Percentiles rank a stretch among this genome's conserved stretches.
These are phyloP conservation scores for Poecile atricapillus DNA, from an alignment of 2,113 vertebrate genomes.

Conservation along the genomic window DNA sequence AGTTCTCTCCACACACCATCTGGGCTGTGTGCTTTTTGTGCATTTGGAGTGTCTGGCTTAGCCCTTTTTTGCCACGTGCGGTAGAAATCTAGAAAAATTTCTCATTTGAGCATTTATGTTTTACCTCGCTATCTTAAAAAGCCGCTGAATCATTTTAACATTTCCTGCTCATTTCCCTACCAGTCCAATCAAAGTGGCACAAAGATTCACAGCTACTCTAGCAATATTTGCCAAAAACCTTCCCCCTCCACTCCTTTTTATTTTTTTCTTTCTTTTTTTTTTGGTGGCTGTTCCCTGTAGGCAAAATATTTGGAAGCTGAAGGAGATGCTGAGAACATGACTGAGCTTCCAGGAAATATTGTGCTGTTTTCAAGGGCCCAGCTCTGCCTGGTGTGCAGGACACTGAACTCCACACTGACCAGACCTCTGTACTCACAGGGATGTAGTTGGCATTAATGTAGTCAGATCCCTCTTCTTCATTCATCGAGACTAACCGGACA, in stretches of 20 bases:
- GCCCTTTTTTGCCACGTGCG: not conserved
- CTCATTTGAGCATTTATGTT: not conserved
- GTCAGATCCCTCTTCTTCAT: slow-evolving; percentile 91
- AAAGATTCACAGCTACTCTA: not conserved
- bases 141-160: not conserved
- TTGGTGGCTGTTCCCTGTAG: not conserved
- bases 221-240: not conserved
- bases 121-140: not conserved
- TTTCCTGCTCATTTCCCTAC: not conserved
- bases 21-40: not conserved
- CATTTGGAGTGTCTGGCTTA: not conserved
- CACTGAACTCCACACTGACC: not conserved
- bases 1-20: not conserved
- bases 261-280: not conserved
- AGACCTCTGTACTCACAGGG: slow-evolving; percentile 78
- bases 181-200: not conserved
- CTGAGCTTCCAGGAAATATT: not conserved
- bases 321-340: not conserved
- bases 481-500: slow-evolving; percentile 88
- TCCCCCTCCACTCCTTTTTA: fast-evolving
- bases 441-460: slow-evolving; percentile 98
- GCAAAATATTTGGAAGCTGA: not conserved
- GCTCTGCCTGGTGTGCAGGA: not conserved
- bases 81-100: not conserved
- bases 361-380: not conserved